Evolutionary conservation across 2,797 vertebrate species (phyloP).

Genomic region (Dallia pectoralis): DNA sequence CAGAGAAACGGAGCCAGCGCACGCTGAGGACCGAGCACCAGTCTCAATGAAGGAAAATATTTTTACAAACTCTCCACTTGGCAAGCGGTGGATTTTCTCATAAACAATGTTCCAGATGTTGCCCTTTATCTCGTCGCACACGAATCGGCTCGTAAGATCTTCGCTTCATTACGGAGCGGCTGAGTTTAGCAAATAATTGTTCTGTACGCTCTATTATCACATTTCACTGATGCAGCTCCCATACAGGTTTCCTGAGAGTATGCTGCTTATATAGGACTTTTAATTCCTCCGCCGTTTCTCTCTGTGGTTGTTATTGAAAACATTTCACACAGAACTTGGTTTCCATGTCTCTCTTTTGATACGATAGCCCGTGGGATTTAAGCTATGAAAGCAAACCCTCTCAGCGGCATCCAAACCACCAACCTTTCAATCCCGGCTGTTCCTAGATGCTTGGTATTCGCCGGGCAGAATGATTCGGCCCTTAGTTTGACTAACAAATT

Average conservation of each 20-base stretch:
- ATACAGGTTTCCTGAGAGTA: not conserved
- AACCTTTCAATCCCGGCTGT: not conserved
- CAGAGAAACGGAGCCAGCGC: constrained; percentile 34
- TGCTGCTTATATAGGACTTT: not conserved
- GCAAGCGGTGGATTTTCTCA: not conserved
- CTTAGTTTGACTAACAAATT: constrained; percentile 42
- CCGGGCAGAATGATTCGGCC: constrained; percentile 1
- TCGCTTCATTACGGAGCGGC: not conserved
- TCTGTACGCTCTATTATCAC: not conserved
- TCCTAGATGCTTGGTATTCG: not conserved
- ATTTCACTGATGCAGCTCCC: not conserved
- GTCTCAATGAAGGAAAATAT: not conserved
- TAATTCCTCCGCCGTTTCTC: not conserved
- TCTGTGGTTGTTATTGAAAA: not conserved
- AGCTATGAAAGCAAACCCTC: not conserved
- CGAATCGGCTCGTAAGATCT: not conserved
- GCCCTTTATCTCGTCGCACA: not conserved
- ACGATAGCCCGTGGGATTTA: not conserved
- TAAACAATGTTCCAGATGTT: not conserved
- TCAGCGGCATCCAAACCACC: not conserved
- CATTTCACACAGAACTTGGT: not conserved
- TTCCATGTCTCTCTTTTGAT: not conserved
- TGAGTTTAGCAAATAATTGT: not conserved
- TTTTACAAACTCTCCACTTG: not conserved
- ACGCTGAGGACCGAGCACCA: constrained; percentile 22